Evolutionary conservation across 37 sponge, comb jelly and placozoan genomes (phyloP).

Genomic region (Chondrosia reniformis): DNA sequence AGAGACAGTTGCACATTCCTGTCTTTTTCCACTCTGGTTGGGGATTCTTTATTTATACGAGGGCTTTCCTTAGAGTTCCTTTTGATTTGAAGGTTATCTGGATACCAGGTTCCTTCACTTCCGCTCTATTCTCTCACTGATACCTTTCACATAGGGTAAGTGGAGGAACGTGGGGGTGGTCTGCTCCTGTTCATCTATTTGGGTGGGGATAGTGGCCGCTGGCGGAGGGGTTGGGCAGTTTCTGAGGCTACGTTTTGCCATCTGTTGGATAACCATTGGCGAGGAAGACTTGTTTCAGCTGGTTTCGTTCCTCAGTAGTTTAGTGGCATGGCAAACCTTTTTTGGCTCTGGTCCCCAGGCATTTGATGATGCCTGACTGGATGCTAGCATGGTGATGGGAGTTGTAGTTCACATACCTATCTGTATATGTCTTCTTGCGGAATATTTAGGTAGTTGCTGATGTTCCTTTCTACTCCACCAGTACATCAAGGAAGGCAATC

Average conservation of each 20-base stretch:
- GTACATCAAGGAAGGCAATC: neutral
- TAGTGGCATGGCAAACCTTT: neutral
- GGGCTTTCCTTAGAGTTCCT: neutral
- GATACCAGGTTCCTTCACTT: neutral
- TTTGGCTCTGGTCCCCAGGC: neutral
- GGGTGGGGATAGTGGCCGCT: neutral
- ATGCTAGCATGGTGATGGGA: no score
- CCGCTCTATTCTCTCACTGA: slow-evolving; percentile 2
- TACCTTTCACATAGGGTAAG: slow-evolving; percentile 27
- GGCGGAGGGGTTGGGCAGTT: neutral
- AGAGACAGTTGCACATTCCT: neutral
- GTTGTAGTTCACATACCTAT: no score
- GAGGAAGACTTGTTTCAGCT: neutral
- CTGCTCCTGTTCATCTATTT: neutral
- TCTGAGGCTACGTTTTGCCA: neutral
- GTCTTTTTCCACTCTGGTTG: neutral
- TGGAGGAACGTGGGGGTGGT: neutral
- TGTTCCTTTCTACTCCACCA: neutral
- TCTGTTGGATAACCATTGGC: neutral
- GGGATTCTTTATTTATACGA: neutral
- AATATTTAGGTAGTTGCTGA: no score
- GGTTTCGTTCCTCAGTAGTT: neutral
- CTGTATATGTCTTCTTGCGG: no score
- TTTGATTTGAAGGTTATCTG: slow-evolving; percentile 1
- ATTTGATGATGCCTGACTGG: neutral